A percentile compares a stretch with the other conserved stretches of the same genome.
Evolutionary conservation across 1,140 invertebrate species (phyloP).

Genomic region (Drosophila willistoni): DNA sequence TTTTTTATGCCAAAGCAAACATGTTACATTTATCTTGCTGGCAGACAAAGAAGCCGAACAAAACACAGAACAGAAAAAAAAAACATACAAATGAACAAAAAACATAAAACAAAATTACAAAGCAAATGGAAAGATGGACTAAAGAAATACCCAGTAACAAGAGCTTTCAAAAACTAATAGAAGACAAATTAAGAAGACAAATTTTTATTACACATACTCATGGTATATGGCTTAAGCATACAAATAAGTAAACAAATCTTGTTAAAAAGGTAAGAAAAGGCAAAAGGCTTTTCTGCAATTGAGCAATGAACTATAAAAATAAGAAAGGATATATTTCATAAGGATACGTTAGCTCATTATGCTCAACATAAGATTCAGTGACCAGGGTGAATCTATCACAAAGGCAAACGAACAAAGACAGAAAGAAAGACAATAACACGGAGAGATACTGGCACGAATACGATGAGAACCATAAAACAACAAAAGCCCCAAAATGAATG

Average conservation of each 20-base stretch:
- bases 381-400: not conserved
- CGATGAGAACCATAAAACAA: constrained; percentile 51
- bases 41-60: constrained; percentile 41
- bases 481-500: constrained; percentile 69
- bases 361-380: not conserved
- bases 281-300: too few species aligned
- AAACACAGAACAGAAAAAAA: not conserved
- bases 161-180: not conserved
- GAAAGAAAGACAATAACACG: constrained; percentile 44
- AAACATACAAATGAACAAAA: constrained; percentile 18
- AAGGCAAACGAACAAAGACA: not conserved
- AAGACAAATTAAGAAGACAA: not conserved
- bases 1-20: constrained; percentile 56
- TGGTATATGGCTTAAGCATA: too few species aligned
- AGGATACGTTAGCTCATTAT: not conserved
- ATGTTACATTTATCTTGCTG: constrained; percentile 75
- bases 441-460: constrained; percentile 61
- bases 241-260: too few species aligned
- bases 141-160: not conserved
- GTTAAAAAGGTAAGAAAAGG: too few species aligned
- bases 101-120: not conserved
- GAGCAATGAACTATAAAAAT: too few species aligned
- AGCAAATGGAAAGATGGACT: not conserved
- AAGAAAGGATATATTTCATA: not conserved
- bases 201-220: not conserved